Evolutionary conservation across 2,113 vertebrate species (phyloP), one percentile per base, ranked within the genome.

Genomic region (Urocynchramus pylzowi): DNA sequence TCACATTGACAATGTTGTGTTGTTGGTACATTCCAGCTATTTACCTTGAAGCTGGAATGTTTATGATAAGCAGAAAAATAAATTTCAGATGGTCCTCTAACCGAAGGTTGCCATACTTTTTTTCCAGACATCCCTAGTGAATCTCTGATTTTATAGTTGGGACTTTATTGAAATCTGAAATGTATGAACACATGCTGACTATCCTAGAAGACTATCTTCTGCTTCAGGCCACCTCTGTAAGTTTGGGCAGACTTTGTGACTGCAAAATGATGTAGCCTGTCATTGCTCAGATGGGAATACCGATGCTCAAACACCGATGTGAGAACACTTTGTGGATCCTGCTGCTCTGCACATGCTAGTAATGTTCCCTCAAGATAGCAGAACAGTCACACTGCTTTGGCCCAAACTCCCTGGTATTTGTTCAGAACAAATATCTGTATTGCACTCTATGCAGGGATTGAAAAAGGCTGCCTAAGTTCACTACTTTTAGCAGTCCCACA

Each of bases 221-320:
- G 45, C 21, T 79, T 60, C 31, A 23, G 35, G 39, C 6, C 42
- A 35, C 19, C 14, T 64, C 57, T 50, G 1, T 56, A 64, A 35
- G 6, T 19, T 26, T 50, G 53, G 57, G 20, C 20, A 79, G 47
- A 37, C 8, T 23, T 44, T 42, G 18, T 71, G 74, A 22, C 56
- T 57, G 31, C 42, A 84, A 53, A 86, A 86, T 47, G 37, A 73
- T 12, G 49, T 0, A 65, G 37, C 24, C 22, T 64, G 80, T 78
- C 75, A 75, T 5, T 59, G 33, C 39, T 64, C 53, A 64, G 10
- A 60, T 9, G 23, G 53, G 52, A 79, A 67, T 22, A 63, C 0
- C 2, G 30, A 31, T 27, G 27, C 30, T 74, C 23, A 50, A 44
- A 42, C 1, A 3, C 1, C 0, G 1, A 21, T 14, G 27, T 41